A percentile compares a stretch with the other conserved stretches of the same genome.
Conservation (phyloP, 2,888 invertebrate species). For the Leptura quadrifasciata region DNA sequence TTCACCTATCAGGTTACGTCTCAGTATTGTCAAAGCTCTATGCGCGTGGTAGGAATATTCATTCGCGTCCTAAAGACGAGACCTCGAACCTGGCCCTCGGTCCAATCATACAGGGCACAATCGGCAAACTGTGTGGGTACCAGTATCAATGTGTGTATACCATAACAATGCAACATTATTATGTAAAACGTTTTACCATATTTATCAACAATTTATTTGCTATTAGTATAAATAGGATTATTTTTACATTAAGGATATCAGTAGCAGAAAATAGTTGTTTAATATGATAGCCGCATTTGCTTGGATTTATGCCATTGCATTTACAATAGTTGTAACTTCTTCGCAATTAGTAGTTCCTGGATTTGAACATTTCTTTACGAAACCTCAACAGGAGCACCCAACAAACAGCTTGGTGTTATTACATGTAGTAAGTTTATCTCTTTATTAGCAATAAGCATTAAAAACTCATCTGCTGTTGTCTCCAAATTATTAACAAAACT, state of each 20-base stretch:
- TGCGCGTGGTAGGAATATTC: too few relatives aligned
- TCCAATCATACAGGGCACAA: too few relatives aligned
- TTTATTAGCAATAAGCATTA: background rate
- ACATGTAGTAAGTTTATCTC: constrained; percentile 11
- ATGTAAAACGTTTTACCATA: too few relatives aligned
- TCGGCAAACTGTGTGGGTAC: too few relatives aligned
- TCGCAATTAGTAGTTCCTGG: background rate
- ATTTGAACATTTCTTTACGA: background rate
- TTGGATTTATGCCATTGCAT: background rate
- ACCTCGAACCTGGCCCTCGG: too few relatives aligned
- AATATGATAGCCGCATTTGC: background rate
- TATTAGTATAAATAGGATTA: background rate
- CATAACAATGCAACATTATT: background rate
- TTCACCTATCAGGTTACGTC: too few relatives aligned
- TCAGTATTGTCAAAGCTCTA: too few relatives aligned
- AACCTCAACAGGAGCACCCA: background rate
- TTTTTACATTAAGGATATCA: background rate
- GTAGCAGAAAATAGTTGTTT: background rate
- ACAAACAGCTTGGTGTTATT: constrained; percentile 2
- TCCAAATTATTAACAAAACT: too few relatives aligned
- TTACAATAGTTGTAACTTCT: background rate
- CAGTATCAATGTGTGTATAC: too few relatives aligned
- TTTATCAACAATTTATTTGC: background rate
- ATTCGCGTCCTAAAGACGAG: too few relatives aligned
- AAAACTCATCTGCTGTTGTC: too few relatives aligned